Conservation (phyloP, 2,797 vertebrate genomes). For the Notamacropus eugenii region DNA sequence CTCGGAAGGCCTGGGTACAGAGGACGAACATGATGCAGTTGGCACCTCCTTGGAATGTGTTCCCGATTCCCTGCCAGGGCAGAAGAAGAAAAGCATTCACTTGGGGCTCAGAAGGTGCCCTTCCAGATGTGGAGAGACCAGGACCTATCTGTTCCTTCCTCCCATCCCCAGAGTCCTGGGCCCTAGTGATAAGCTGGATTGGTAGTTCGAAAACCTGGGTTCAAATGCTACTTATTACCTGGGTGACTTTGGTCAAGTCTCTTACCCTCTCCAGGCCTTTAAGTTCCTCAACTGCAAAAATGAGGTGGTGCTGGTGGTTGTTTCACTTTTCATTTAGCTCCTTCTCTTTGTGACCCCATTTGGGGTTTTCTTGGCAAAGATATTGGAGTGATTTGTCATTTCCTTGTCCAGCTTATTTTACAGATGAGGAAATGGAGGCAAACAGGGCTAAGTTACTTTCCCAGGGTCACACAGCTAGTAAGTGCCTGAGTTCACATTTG, state of each 20-base stretch:
- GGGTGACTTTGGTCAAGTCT: not conserved
- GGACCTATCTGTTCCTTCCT: not conserved
- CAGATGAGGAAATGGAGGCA: not conserved
- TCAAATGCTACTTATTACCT: not conserved
- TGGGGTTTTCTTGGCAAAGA: not conserved
- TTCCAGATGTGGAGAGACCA: not conserved
- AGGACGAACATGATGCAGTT: conserved; percentile 97
- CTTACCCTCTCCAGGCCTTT: not conserved
- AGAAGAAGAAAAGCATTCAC: not conserved
- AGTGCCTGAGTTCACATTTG: not conserved
- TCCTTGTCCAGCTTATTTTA: not conserved
- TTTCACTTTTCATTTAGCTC: not conserved
- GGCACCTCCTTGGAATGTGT: conserved; percentile 97
- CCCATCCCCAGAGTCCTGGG: not conserved
- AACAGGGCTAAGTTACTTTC: not conserved
- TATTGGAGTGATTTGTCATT: not conserved
- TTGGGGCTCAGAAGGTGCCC: not conserved
- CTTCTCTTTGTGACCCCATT: not conserved
- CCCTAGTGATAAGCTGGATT: not conserved
- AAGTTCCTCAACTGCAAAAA: not conserved
- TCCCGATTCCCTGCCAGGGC: conserved; percentile 91
- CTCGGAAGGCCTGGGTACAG: conserved; percentile 89
- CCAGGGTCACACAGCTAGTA: not conserved
- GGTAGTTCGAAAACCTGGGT: not conserved
- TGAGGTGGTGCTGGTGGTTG: not conserved